Percentiles rank a stretch among this genome's conserved stretches.
phyloP scores from a whole-genome alignment of 2,113 vertebrate species.

The Tinamus guttatus region DNA sequence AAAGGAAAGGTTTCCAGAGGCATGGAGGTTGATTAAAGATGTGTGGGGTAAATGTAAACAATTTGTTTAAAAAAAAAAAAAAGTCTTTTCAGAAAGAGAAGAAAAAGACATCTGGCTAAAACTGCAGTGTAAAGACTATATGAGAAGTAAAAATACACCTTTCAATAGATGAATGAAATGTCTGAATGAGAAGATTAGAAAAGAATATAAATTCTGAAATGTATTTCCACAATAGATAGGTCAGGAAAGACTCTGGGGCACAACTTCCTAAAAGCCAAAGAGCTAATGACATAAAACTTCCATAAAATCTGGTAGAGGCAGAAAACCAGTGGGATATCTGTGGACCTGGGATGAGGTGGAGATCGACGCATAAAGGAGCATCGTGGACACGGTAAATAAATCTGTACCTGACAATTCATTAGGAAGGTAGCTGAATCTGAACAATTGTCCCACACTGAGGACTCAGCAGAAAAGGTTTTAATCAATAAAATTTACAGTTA shows the following conservation, averaged over 20 bases:
- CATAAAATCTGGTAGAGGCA: background rate
- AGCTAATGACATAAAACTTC: background rate
- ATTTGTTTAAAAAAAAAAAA: background rate
- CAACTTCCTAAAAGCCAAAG: background rate
- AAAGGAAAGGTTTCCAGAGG: background rate
- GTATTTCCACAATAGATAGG: background rate
- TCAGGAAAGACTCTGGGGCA: background rate
- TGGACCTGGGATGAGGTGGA: background rate
- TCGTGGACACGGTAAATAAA: accelerated
- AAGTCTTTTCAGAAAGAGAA: background rate
- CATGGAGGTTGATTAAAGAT: background rate
- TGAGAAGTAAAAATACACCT: background rate
- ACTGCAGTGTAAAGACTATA: accelerated
- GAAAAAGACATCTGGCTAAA: background rate
- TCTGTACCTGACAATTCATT: background rate
- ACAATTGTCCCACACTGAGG: background rate
- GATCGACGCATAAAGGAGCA: accelerated
- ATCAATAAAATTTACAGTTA: conserved; percentile 12
- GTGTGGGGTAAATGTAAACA: background rate
- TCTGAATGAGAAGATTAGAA: background rate
- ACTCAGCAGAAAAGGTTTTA: background rate
- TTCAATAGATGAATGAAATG: background rate
- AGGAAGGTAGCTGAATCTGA: background rate
- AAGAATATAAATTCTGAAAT: background rate
- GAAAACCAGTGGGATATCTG: accelerated